These are phyloP conservation scores for Leptinotarsa rubiginosa DNA, from an alignment of 2,888 invertebrate genomes.

Conservation along the genomic window DNA sequence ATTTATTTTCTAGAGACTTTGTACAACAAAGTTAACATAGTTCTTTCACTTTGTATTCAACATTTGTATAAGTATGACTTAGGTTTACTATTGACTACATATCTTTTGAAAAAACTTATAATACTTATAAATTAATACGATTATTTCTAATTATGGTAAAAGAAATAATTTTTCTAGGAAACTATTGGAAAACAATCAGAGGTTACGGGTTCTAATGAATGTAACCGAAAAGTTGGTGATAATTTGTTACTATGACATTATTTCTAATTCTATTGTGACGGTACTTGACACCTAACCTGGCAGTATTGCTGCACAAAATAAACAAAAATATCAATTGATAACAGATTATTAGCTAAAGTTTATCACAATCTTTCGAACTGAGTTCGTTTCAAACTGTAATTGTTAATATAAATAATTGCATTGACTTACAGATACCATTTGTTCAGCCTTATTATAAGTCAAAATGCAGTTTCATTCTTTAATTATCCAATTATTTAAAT, in stretches of 20 bases:
- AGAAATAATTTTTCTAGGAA: too few species aligned
- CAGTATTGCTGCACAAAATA: neutral
- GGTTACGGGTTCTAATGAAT: too few species aligned
- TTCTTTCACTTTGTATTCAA: neutral
- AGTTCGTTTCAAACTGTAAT: constrained; percentile 4
- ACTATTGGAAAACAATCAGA: too few species aligned
- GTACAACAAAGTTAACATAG: neutral
- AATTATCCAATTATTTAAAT: too few species aligned
- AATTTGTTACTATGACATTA: too few species aligned
- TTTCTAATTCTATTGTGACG: too few species aligned
- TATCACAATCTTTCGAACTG: constrained; percentile 18
- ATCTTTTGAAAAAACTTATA: neutral
- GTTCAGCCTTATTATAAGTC: neutral
- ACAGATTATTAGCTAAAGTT: neutral
- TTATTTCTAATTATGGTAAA: too few species aligned
- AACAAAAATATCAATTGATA: neutral
- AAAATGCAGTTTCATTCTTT: too few species aligned
- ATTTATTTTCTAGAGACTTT: neutral
- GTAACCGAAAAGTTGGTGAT: too few species aligned
- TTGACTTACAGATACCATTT: neutral
- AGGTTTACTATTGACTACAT: constrained; percentile 3
- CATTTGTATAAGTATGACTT: constrained; percentile 12
- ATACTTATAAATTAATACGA: neutral
- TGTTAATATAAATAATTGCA: neutral
- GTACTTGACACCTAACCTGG: neutral